Evolutionary conservation across 2,797 vertebrate species (phyloP), one percentile per base, ranked within the genome.

Genomic region (Lagocephalus sceleratus): DNA sequence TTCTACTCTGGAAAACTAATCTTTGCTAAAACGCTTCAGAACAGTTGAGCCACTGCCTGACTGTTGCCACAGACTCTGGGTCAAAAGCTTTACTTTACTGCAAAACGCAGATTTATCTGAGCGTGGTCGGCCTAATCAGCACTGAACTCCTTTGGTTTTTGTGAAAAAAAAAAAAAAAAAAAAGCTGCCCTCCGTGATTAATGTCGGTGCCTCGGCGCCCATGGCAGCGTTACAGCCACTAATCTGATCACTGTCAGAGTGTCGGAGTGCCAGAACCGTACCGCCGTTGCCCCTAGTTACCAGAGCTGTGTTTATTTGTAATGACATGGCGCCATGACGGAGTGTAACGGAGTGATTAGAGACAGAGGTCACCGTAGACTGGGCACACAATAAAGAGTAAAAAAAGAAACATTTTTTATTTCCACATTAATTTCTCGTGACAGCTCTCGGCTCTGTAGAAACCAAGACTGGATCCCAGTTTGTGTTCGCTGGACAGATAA

Each of bases 281-380:
- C 59, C 55, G 43, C 45, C 63, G 65, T 69, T 60, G 48, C 50
- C 48, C 54, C n/a, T 59, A 58, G 76, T 73, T 79, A 82, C 62
- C 66, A 53, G 63, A 85, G 71, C 73, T 59, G 16, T 72, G 75
- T 79, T 69, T 81, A 77, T 82, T 76, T 79, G 75, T 20, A 67
- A 67, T 73, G 68, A 82, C 63, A 70, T 21, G 67, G 57, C 58
- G 45, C 60, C 62, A 63, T 60, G 73, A 78, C 51, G 48, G 22
- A 68, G 23, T 60, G 60, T 68, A 71, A 65, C 61, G 15, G 58
- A 63, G 46, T 55, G 68, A 73, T 56, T 68, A 29, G 41, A 56
- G 52, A 63, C 59, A 73, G 75, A 60, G 69, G 61, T 58, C 66
- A 45, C 50, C 40, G 21, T 35, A 66, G 47, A 78, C 40, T 48